A percentile compares a stretch with the other conserved stretches of the same genome.
These are phyloP conservation scores for Taxidea taxus DNA, from an alignment of 2,113 vertebrate genomes.

Conservation along the genomic window DNA sequence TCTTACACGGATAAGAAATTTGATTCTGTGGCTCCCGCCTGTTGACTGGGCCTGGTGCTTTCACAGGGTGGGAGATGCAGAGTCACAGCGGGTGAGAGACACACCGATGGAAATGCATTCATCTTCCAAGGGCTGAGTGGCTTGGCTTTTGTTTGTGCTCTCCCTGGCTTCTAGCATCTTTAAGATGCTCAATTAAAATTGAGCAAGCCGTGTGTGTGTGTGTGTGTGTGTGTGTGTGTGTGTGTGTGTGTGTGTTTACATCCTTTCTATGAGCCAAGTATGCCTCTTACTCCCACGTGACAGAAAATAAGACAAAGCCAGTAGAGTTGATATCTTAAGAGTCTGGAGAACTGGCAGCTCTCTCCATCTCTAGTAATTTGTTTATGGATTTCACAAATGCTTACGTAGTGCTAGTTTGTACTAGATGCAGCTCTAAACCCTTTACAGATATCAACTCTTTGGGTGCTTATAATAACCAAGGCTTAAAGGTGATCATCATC, in stretches of 20 bases:
- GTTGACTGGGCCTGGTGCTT: background rate
- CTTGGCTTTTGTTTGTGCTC: background rate
- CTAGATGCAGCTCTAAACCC: background rate
- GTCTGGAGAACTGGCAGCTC: background rate
- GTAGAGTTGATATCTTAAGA: too few species aligned
- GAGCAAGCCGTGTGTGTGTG: background rate
- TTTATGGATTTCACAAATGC: background rate
- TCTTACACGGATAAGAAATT: constrained; percentile 47
- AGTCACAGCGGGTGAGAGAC: background rate
- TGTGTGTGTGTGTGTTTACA: background rate
- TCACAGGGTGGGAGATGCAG: background rate
- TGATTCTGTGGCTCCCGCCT: background rate
- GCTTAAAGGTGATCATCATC: too few species aligned
- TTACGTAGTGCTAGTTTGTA: background rate
- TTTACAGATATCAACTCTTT: background rate
- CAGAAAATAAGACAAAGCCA: background rate
- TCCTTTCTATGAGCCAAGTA: background rate
- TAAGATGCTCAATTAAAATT: background rate
- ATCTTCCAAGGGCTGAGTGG: background rate
- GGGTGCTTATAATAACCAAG: background rate
- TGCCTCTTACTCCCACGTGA: background rate
- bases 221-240: background rate
- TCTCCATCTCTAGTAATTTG: background rate
- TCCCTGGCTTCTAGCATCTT: background rate
- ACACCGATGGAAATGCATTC: too few species aligned